phyloP scores from a whole-genome alignment of 2,888 invertebrate genomes.

The Lacanobia oleracea region DNA sequence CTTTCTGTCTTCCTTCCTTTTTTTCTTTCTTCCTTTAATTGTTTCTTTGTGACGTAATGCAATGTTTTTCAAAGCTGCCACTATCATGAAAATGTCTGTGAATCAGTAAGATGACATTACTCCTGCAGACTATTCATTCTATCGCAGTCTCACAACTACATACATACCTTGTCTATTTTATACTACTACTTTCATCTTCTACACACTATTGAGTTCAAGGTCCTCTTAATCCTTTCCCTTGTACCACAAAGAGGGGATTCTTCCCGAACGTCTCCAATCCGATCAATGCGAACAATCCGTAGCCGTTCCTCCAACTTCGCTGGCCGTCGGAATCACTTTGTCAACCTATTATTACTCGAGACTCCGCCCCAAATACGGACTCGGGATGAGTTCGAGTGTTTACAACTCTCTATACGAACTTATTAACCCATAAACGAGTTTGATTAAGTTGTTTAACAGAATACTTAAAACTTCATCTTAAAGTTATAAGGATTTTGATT shows the following conservation, averaged over 20 bases:
- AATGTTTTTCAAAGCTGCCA: neutral
- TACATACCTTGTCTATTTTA: too few relatives aligned
- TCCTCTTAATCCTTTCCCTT: conserved; percentile 14
- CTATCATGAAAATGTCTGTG: neutral
- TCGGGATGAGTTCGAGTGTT: conserved; percentile 37
- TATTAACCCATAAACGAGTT: conserved; percentile 56
- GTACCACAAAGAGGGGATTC: conserved; percentile 7
- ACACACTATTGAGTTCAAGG: neutral
- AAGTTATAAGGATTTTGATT: conserved; percentile 42
- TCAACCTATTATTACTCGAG: conserved; percentile 63
- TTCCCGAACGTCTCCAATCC: conserved; percentile 7
- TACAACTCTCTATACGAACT: conserved; percentile 50
- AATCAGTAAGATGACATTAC: neutral
- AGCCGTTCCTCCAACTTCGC: conserved; percentile 44
- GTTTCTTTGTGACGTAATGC: too few relatives aligned
- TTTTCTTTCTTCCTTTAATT: too few relatives aligned
- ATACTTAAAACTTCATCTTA: conserved; percentile 34
- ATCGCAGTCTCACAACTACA: neutral
- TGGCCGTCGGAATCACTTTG: conserved; percentile 58
- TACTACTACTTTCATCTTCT: neutral
- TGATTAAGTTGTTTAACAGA: conserved; percentile 58
- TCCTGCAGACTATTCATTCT: neutral
- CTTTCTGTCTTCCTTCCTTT: too few relatives aligned
- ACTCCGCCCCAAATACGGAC: conserved; percentile 37
- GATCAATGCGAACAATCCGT: conserved; percentile 64